These are phyloP conservation scores for Lepetodrilus schrolli DNA, from an alignment of 2,888 invertebrate genomes.

Conservation along the genomic window DNA sequence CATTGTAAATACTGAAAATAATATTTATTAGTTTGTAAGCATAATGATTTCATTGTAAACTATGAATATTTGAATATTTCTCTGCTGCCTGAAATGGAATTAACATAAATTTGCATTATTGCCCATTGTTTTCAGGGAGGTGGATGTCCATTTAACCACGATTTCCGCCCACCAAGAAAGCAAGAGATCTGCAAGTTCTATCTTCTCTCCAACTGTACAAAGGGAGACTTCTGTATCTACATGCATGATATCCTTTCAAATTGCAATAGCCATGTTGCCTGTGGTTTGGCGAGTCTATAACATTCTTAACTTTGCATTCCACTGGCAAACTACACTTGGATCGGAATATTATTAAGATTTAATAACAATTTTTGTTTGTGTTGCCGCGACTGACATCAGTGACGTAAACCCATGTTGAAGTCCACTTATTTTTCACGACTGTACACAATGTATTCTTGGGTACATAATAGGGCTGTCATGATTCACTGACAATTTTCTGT, in stretches of 20 bases:
- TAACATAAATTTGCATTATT: no score
- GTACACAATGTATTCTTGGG: no score
- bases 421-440: no score
- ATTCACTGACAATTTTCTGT: no score
- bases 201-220: constrained; percentile 90
- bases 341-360: not conserved
- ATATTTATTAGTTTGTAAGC: no score
- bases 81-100: no score
- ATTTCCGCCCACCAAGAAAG: constrained; percentile 87
- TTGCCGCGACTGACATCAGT: not conserved
- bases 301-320: not conserved
- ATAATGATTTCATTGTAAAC: no score
- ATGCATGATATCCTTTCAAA: constrained; percentile 82
- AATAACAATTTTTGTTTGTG: no score
- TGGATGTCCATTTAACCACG: constrained; percentile 91
- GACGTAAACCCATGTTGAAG: no score
- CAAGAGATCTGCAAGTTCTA: constrained; percentile 97
- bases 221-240: constrained; percentile 94
- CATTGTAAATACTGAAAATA: no score
- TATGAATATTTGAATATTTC: no score
- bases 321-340: not conserved
- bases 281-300: not conserved
- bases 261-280: not conserved
- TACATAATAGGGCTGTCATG: no score
- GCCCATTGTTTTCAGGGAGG: constrained; percentile 81